These are phyloP conservation scores for Himalopsyche kuldschensis DNA, from an alignment of 2,888 invertebrate genomes.

Conservation along the genomic window DNA sequence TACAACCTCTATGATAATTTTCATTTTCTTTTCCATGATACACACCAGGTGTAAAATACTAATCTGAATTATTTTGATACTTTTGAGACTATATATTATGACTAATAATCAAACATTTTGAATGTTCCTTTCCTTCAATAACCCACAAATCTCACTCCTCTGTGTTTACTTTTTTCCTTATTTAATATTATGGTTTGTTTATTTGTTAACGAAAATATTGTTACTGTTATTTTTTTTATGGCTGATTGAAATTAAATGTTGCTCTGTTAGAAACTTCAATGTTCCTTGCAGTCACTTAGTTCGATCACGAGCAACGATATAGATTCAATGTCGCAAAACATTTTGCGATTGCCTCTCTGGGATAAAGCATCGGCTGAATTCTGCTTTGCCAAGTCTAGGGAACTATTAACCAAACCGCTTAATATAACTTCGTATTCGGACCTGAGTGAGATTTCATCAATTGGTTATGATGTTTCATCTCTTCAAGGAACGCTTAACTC, in stretches of 20 bases:
- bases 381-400: slow-evolving; percentile 72
- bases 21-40: no score
- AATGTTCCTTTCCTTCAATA: background rate
- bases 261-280: slow-evolving; percentile 43
- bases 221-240: slow-evolving; percentile 33
- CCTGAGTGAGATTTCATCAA: slow-evolving; percentile 22
- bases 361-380: slow-evolving; percentile 75
- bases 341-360: slow-evolving; percentile 65
- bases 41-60: no score
- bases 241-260: slow-evolving; percentile 29
- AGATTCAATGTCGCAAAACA: slow-evolving; percentile 47
- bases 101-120: background rate
- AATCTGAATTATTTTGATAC: no score
- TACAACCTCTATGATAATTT: no score
- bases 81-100: no score
- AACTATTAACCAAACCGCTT: slow-evolving; percentile 65
- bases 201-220: slow-evolving; percentile 15
- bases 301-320: slow-evolving; percentile 49
- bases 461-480: slow-evolving; percentile 10
- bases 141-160: background rate
- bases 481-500: slow-evolving; percentile 9
- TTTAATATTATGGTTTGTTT: slow-evolving; percentile 24
- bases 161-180: background rate
- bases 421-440: slow-evolving; percentile 31
- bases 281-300: slow-evolving; percentile 56